A percentile compares a stretch with the other conserved stretches of the same genome.
Evolutionary conservation across 1,140 invertebrate genomes (phyloP).

Genomic region (Aphaenogaster rudis): DNA sequence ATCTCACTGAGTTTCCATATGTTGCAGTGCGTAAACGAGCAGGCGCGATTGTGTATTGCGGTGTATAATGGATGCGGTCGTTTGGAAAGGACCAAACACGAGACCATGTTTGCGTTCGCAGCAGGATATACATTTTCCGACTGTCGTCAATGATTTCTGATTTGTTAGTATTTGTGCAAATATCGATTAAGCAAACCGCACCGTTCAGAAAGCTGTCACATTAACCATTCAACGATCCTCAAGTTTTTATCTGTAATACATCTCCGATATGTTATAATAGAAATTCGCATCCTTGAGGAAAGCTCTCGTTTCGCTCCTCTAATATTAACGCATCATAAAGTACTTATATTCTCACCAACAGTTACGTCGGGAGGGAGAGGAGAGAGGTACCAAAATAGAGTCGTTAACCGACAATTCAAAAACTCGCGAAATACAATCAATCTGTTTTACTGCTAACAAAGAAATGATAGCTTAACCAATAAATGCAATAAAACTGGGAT

Average conservation of each 20-base stretch:
- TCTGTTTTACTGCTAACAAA: conserved; percentile 13
- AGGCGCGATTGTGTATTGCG: background rate
- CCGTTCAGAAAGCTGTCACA: background rate
- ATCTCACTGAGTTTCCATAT: conserved; percentile 15
- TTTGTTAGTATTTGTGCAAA: background rate
- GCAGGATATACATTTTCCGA: background rate
- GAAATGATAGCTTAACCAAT: conserved; percentile 6
- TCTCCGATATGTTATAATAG: background rate
- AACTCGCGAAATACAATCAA: conserved; percentile 20
- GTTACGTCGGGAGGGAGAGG: background rate
- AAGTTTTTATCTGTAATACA: background rate
- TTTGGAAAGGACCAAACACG: conserved; percentile 15
- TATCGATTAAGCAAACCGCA: conserved; percentile 11
- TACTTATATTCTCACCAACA: conserved; percentile 4
- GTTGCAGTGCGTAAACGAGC: background rate
- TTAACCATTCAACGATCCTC: background rate
- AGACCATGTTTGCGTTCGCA: background rate
- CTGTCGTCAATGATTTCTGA: background rate
- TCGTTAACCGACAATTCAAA: conserved; percentile 12
- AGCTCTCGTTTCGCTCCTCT: background rate
- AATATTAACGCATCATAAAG: conserved; percentile 9
- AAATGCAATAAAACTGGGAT: conserved; percentile 23
- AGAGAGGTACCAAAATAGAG: background rate
- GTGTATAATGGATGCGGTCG: conserved; percentile 18
- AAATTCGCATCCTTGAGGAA: background rate